These are phyloP conservation scores for Zaprionus obscuricornis DNA, from an alignment of 2,888 invertebrate genomes.

Conservation along the genomic window DNA sequence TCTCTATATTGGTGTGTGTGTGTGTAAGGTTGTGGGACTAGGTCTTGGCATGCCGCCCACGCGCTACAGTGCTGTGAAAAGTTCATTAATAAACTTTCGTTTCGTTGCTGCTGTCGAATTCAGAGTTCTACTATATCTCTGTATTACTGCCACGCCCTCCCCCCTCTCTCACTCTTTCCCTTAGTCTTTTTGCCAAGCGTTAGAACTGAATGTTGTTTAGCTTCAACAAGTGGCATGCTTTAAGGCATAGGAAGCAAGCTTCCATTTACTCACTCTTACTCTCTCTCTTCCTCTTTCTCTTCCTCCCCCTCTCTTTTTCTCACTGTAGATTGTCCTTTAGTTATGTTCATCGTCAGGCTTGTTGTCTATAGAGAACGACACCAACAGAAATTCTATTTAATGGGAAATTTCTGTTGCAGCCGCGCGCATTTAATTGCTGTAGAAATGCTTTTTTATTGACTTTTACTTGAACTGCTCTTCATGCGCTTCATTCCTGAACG, in stretches of 20 bases:
- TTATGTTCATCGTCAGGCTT: conserved; percentile 31
- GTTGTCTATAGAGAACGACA: conserved; percentile 55
- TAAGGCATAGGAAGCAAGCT: conserved; percentile 19
- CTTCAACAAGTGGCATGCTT: conserved; percentile 70
- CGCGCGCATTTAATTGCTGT: conserved; percentile 67
- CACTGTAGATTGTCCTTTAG: no score
- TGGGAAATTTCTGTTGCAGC: conserved; percentile 64
- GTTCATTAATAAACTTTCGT: conserved; percentile 75
- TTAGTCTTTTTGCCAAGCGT: no score
- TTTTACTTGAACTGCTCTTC: conserved; percentile 64
- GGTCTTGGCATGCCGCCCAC: conserved; percentile 42
- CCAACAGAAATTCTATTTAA: conserved; percentile 69
- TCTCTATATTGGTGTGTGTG: conserved; percentile 18
- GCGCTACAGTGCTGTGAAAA: conserved; percentile 47
- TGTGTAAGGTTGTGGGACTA: conserved; percentile 31
- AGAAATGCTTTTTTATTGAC: conserved; percentile 75
- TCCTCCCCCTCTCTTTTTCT: no score
- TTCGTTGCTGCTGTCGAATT: conserved; percentile 67
- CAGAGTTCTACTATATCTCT: conserved; percentile 42
- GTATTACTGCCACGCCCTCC: conserved; percentile 4
- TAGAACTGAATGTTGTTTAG: conserved; percentile 51
- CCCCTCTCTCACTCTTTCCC: background rate
- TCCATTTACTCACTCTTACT: conserved; percentile 9
- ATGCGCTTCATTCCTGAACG: conserved; percentile 23
- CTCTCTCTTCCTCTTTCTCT: conserved; percentile 4